Evolutionary conservation across 2,797 vertebrate species (phyloP), one percentile per base, ranked within the genome.

Genomic region (Sebastes trivittatus): DNA sequence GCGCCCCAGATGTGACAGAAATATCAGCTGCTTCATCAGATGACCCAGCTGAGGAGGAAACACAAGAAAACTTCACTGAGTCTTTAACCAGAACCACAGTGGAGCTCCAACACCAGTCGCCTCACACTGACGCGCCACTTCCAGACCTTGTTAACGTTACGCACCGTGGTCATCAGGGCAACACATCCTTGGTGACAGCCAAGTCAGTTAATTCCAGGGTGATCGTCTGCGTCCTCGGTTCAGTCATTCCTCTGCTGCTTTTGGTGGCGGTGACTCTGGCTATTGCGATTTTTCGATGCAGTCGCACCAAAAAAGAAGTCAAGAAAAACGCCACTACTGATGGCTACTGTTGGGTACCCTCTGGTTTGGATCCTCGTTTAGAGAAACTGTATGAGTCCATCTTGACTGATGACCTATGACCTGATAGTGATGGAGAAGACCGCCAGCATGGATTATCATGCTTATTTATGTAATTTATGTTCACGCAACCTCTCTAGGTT

Each of bases 261-360:
- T n/a, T 96, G 42, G n/a, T 95, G 22, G 25, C 82, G 0, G 67
- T 94, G 13, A 93, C 91, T 20, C 61, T 92, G 4, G 87, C 89
- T 7, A 85, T 96, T 11, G 90, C 89, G 0, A 60, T 92, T 8
- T 90, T 86, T 56, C 89, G 95, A 55, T 93, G 90, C 81, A 89
- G 61, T n/a, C 94, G 91, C 13, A 61, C 90, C 11, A 92, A 90
- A 76, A 94, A 89, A 52, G 87, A 91, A 64, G 77, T 81, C 7
- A 95, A 94, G 87, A 96, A 95, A 86, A 94, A 63, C 0, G 18
- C 68, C 3, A 84, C 92, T 0, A 72, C 93, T 1, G 95, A 96
- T 46, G 93, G 94, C 13, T 96, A 96, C 78, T 96, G 95, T 67
- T 96, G 96, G 96, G 95, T 96, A 22, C 92, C 95, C 4, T 93